A percentile compares a stretch with the other conserved stretches of the same genome.
phyloP scores from a whole-genome alignment of 2,797 vertebrate species.

The Rhabdomys pumilio region DNA sequence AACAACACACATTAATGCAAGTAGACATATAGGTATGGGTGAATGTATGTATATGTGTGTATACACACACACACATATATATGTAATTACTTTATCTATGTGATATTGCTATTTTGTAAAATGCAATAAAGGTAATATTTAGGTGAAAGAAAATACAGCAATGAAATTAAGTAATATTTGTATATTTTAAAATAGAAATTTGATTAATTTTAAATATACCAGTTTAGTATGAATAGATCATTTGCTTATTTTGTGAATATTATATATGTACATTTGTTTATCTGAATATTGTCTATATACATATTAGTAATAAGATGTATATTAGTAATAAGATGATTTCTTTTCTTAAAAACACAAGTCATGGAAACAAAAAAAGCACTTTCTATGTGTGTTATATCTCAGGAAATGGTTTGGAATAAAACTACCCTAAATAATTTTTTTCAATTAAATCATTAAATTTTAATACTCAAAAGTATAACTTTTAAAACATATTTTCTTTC shows the following conservation, averaged over 20 bases:
- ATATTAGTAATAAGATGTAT: not conserved
- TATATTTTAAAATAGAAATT: not conserved
- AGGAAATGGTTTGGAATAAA: not conserved
- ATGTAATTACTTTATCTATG: not conserved
- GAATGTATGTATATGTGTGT: not conserved
- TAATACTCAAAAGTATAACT: not conserved
- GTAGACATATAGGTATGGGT: not conserved
- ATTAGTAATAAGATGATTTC: not conserved
- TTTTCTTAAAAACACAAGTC: not conserved
- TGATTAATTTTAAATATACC: not conserved
- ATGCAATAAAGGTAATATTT: not conserved
- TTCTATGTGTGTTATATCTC: not conserved
- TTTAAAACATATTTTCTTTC: constrained; percentile 9
- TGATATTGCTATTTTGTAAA: not conserved
- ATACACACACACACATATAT: too few relatives aligned
- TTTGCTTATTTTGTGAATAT: not conserved
- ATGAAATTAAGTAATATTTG: not conserved
- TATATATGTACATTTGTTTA: not conserved
- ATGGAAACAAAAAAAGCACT: not conserved
- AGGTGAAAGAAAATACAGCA: not conserved
- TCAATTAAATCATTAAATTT: constrained; percentile 40
- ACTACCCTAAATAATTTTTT: not conserved
- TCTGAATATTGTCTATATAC: not conserved
- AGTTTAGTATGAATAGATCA: not conserved
- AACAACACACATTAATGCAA: not conserved